Evolutionary conservation across 2,113 vertebrate genomes (phyloP), one percentile per base, ranked within the genome.

Genomic region (Bos javanicus): DNA sequence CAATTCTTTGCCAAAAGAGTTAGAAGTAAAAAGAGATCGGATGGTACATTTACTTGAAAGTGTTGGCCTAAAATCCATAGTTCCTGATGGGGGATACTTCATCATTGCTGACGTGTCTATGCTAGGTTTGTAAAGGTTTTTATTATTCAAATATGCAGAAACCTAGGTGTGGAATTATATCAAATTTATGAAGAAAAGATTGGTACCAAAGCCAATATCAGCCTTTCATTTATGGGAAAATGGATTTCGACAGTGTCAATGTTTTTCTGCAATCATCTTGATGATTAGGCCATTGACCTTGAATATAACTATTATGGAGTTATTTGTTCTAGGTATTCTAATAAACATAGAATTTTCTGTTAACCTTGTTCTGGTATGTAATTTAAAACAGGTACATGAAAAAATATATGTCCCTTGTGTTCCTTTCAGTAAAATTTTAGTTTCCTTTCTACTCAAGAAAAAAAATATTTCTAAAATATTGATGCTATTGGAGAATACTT

Each of bases 81-180:
- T 99, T 94, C 99, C 99, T 28, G 99, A 99, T 64, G 99, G 99
- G 95, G 99, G 99, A 82, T 99, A 99, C 99, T 99, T 99, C 94
- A 99, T 99, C 98, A 98, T 99, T 2, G 99, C 99, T 39, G 99
- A 99, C 57, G 98, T 99, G 96, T 99, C 99, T 17, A 95, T 97
- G 4, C 98, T 99, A 97, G 99, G 99, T 99, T 97, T 98, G 98
- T 98, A 94, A 95, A 82, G 33, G 14, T 43, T 96, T 98, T 94
- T 96, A 95, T 67, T 86, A 43, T 82, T 86, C 54, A 91, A 81
- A 33, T 60, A 43, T 10, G 92, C 6, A 4, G 57, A 96, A 96
- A 90, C 28, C 26, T 81, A 23, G 12, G 4, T 95, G 39, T 50
- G 21, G 91, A 87, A 62, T 43, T 46, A 33, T 84, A 62, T 84